phyloP scores from a whole-genome alignment of 1,140 invertebrate species.

The Drosophila triauraria region DNA sequence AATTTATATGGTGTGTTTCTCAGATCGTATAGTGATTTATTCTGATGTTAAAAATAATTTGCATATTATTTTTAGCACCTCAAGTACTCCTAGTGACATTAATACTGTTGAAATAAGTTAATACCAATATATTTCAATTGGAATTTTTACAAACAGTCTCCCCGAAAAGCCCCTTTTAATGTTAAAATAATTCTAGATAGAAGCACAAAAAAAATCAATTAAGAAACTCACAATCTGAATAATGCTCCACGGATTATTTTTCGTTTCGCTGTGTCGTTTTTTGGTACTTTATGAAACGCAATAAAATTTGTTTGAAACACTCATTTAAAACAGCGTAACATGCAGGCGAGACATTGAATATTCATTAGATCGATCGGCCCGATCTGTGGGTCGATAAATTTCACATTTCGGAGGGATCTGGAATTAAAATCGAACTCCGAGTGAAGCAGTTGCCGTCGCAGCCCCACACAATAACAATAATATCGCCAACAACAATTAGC shows the following conservation, averaged over 20 bases:
- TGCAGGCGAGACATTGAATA: conserved; percentile 71
- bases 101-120: conserved; percentile 9
- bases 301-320: conserved; percentile 78
- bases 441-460: conserved; percentile 55
- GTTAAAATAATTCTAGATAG: conserved; percentile 44
- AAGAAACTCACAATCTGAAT: conserved; percentile 30
- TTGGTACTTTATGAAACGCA: conserved; percentile 62
- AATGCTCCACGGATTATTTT: conserved; percentile 28
- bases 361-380: conserved; percentile 60
- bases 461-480: conserved; percentile 23
- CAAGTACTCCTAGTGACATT: background rate
- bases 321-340: conserved; percentile 73
- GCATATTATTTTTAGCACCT: background rate
- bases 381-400: conserved; percentile 54
- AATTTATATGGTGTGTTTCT: background rate
- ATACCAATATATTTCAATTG: background rate
- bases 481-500: conserved; percentile 58
- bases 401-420: conserved; percentile 40
- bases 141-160: conserved; percentile 3
- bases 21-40: background rate
- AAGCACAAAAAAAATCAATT: conserved; percentile 60
- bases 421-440: conserved; percentile 17
- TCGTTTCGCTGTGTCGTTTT: conserved; percentile 38
- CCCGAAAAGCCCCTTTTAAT: conserved; percentile 13
- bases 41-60: background rate